phyloP scores from a whole-genome alignment of 2,888 invertebrate genomes.

The Epinotia brunnichana region DNA sequence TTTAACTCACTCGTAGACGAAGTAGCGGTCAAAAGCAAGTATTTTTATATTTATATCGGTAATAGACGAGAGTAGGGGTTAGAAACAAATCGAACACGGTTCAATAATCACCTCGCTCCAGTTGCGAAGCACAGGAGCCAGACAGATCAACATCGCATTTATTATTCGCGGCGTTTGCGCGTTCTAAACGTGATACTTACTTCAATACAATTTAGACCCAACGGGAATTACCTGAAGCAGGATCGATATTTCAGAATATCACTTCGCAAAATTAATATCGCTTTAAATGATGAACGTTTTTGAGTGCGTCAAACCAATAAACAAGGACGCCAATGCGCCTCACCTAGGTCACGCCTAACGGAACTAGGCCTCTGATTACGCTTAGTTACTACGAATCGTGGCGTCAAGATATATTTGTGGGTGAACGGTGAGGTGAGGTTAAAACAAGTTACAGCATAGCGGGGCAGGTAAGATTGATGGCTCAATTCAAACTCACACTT shows the following conservation, averaged over 20 bases:
- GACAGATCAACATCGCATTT: slow-evolving; percentile 53
- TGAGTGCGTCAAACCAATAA: neutral
- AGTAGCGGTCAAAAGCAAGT: slow-evolving; percentile 54
- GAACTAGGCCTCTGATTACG: too few relatives aligned
- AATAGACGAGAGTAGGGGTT: slow-evolving; percentile 48
- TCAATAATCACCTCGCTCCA: slow-evolving; percentile 54
- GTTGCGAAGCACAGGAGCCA: slow-evolving; percentile 46
- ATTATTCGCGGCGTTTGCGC: slow-evolving; percentile 47
- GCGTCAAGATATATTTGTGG: too few relatives aligned
- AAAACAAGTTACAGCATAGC: too few relatives aligned
- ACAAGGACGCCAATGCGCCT: neutral
- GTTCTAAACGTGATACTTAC: slow-evolving; percentile 33
- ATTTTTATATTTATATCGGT: slow-evolving; percentile 52
- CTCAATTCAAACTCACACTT: slow-evolving; percentile 62
- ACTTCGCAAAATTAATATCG: slow-evolving; percentile 28
- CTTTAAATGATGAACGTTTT: slow-evolving; percentile 17
- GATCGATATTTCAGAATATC: slow-evolving; percentile 16
- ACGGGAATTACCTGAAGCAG: slow-evolving; percentile 26
- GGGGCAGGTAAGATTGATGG: slow-evolving; percentile 70
- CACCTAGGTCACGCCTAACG: too few relatives aligned
- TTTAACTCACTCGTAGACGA: neutral
- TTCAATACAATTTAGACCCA: slow-evolving; percentile 22
- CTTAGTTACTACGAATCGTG: too few relatives aligned
- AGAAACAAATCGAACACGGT: slow-evolving; percentile 53
- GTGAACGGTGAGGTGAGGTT: too few relatives aligned